Evolutionary conservation across 1,140 invertebrate species (phyloP), one percentile per base, ranked within the genome.

Genomic region (Zaprionus lachaisei): DNA sequence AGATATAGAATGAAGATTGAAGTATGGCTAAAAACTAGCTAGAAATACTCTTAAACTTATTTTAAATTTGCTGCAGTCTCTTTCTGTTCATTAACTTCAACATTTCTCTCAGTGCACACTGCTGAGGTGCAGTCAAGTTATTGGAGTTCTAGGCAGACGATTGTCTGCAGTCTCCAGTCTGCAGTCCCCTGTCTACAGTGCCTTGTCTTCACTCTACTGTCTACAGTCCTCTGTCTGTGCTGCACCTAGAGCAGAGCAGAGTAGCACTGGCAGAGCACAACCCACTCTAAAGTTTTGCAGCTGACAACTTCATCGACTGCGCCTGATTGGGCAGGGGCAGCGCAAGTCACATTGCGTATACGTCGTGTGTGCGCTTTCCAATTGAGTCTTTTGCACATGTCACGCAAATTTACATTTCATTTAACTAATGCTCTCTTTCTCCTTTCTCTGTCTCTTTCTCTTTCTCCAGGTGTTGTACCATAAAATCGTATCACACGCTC

Each of bases 401-500:
- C 41, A 47, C 41, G 17, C 9, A 47, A 7, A n/a, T 9, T 47
- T 47, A 9, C 34, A 49, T 49, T 9, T 62, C 15, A 56, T 67
- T 34, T 12, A 55, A 28, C 28, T 37, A 9, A 60, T 34, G 44
- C 28, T 70, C 58, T 77, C 58, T 7, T 31, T 28, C 26, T 28
- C 26, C 28, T 63, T 64, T 57, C 28, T 51, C 26, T 70, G 77
- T 83, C 67, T 69, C 41, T 47, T 15, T 83, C 67, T 69, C 41
- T 47, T 15, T 56, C 94, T 93, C 64, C 94, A 96, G 96, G 94
- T 95, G 91, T 94, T 96, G 80, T 95, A 96, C 92, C 93, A 94
- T 92, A 95, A 96, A 92, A 96, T 97, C 83, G 95, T 96, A 93
- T 95, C 95, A 73, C 95, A 96, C 91, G 95, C 95, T 44, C 95